phyloP scores from a whole-genome alignment of 2,797 vertebrate species.

The Amblyraja radiata region DNA sequence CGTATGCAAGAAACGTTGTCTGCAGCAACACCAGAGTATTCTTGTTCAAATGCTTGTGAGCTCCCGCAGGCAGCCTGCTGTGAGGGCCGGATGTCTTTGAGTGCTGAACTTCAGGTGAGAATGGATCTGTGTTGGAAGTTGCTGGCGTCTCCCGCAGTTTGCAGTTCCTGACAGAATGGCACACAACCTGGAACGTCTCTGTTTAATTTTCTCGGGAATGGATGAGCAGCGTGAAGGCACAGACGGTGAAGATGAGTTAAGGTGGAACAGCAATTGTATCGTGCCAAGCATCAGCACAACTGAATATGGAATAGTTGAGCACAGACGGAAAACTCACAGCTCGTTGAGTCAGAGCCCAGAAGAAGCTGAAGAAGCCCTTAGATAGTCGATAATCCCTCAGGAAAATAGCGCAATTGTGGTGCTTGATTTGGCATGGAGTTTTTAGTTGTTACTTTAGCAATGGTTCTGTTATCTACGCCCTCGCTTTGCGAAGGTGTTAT shows the following conservation, averaged over 20 bases:
- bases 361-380: neutral
- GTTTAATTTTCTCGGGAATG: constrained; percentile 27
- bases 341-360: neutral
- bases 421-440: neutral
- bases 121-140: neutral
- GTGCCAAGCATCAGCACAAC: neutral
- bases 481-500: neutral
- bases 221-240: constrained; percentile 19
- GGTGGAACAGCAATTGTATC: neutral
- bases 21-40: neutral
- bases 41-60: neutral
- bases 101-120: constrained; percentile 9
- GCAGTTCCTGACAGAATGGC: constrained; percentile 17
- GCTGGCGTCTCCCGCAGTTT: neutral
- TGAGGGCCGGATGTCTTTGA: constrained; percentile 26
- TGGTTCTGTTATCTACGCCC: too few relatives aligned
- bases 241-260: neutral
- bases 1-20: neutral
- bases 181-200: neutral
- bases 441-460: neutral
- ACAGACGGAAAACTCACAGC: neutral
- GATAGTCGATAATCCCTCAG: neutral
- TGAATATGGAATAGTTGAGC: neutral
- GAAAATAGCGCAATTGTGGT: neutral
- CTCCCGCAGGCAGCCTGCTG: constrained; percentile 24